Evolutionary conservation across 2,888 invertebrate species (phyloP).

Genomic region (Cordilura impudica): DNA sequence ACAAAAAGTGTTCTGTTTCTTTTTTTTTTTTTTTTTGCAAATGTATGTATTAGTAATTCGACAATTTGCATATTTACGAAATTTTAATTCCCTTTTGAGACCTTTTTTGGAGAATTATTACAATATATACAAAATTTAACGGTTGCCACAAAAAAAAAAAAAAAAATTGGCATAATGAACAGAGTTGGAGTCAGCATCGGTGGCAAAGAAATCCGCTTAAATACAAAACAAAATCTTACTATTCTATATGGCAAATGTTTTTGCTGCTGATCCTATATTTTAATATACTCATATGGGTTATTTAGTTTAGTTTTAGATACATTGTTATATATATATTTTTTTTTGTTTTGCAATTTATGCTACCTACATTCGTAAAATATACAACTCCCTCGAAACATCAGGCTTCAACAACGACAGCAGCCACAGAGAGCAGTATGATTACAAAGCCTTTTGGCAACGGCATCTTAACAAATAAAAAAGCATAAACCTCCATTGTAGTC

Average conservation of each 20-base stretch:
- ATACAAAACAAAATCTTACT: constrained; percentile 10
- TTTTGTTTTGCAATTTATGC: constrained; percentile 10
- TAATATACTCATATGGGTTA: constrained; percentile 53
- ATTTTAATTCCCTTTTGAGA: constrained; percentile 58
- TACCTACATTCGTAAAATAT: constrained; percentile 53
- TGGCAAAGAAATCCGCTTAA: constrained; percentile 36
- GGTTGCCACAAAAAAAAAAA: constrained; percentile 38
- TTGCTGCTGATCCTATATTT: constrained; percentile 18
- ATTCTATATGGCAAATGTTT: constrained; percentile 42
- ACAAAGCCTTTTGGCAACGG: constrained; percentile 51
- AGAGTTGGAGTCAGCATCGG: constrained; percentile 22
- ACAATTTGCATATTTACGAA: constrained; percentile 62
- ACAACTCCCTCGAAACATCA: constrained; percentile 46
- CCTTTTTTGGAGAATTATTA: constrained; percentile 56
- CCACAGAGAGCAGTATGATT: constrained; percentile 23
- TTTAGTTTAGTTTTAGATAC: constrained; percentile 41
- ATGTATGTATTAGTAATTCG: constrained; percentile 42
- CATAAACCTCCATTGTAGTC: constrained; percentile 25
- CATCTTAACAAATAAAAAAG: constrained; percentile 30
- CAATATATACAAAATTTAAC: constrained; percentile 55
- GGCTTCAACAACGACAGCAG: background rate
- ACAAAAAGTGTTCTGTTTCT: background rate
- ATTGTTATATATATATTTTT: constrained; percentile 23
- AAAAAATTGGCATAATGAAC: constrained; percentile 19
- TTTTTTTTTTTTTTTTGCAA: background rate